Evolutionary conservation across 2,797 vertebrate species (phyloP), one percentile per base, ranked within the genome.

Genomic region (Sarcophilus harrisii): DNA sequence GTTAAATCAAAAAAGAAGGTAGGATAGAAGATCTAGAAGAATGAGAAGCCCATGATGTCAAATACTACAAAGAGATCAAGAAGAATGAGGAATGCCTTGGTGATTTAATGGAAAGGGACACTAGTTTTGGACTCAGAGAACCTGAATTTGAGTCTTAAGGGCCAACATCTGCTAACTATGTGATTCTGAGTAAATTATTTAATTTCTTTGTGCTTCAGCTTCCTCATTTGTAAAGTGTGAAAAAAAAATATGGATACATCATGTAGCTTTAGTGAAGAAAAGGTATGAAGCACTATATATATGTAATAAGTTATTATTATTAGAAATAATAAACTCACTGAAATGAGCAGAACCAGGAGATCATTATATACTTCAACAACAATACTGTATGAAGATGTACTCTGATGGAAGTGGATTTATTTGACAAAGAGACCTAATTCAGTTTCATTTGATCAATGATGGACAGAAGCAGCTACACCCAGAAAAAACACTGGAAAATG

Each of bases 1-100:
- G 55, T 66, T 93, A 58, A 90, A 45, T 81, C 57, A 96, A 66
- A 92, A 92, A 57, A 18, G 54, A 58, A 93, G 92, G 54, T 91
- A 91, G 91, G 57, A 24, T 2, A 90, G 54, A 57, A n/a, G 89
- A 93, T 94, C 30, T 52, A 91, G 49, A 90, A 93, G 91, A 54
- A 87, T 58, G 32, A 52, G 55, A 90, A 49, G 52, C 57, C 45
- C 57, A 32, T 0, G 1, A 13, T 32, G 90, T 60, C 57, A 58
- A 81, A 30, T n/a, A 14, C 45, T 91, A n/a, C 18, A 45, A 52
- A 90, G 52, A 29, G 32, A 92, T 52, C 49, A 90, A 55, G 24
- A 92, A 73, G 58, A 32, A 81, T 45, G 12, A 91, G 58, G 92
- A 92, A 29, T 52, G 10, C 58, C 58, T 58, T 87, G 8, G 73